Conservation (phyloP, 2,797 vertebrate species). For the Anguilla megastoma region DNA sequence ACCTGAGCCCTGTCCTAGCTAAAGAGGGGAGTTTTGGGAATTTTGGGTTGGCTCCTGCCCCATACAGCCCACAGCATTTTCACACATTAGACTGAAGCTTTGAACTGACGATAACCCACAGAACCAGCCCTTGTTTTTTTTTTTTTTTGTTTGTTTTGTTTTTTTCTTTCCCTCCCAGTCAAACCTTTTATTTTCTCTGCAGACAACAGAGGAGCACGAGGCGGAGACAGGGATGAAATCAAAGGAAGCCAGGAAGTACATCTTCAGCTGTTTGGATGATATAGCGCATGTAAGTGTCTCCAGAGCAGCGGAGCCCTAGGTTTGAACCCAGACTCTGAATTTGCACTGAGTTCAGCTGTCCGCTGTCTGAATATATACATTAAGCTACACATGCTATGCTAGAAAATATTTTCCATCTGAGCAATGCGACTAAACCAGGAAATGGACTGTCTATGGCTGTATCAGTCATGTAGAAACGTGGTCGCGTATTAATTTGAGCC, state of each 20-base stretch:
- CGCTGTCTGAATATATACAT: neutral
- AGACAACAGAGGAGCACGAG: constrained; percentile 98
- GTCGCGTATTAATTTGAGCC: neutral
- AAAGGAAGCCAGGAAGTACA: constrained; percentile 99
- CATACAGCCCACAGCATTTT: neutral
- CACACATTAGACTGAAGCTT: neutral
- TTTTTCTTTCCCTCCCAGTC: neutral
- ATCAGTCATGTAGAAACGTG: neutral
- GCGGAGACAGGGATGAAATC: constrained; percentile 98
- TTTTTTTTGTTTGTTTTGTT: neutral
- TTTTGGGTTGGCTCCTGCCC: neutral
- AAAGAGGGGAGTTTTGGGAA: neutral
- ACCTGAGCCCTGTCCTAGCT: neutral
- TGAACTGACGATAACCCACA: neutral
- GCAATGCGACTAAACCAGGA: neutral
- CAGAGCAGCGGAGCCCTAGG: neutral
- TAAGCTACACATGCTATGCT: neutral
- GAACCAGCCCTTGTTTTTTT: neutral
- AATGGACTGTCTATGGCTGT: neutral
- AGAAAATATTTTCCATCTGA: neutral
- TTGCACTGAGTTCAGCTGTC: neutral
- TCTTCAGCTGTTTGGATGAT: constrained; percentile 99
- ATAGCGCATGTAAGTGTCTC: constrained; percentile 89
- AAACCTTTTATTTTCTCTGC: constrained; percentile 32
- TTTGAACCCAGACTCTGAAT: neutral